Conservation (phyloP, 1,140 invertebrate species). For the Nasonia vitripennis region DNA sequence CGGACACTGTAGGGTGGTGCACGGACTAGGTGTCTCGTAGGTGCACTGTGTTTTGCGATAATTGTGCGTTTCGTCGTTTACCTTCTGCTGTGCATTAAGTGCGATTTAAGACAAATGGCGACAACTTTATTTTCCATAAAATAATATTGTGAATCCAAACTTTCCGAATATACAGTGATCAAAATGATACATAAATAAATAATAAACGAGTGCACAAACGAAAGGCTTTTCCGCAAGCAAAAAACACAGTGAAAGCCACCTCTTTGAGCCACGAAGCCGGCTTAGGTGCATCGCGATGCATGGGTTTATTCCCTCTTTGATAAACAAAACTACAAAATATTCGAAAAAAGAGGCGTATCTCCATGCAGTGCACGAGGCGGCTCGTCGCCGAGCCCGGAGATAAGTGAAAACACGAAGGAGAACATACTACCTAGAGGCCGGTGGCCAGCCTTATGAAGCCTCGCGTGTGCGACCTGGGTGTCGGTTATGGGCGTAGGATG, state of each 20-base stretch:
- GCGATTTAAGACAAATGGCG: neutral
- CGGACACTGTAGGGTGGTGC: neutral
- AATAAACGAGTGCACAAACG: too few relatives aligned
- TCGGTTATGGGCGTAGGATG: constrained; percentile 77
- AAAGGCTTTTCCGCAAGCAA: neutral
- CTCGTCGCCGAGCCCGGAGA: neutral
- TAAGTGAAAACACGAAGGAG: constrained; percentile 53
- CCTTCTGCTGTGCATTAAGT: neutral
- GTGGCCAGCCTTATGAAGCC: constrained; percentile 84
- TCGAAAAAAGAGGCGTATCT: neutral
- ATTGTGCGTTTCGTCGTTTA: neutral
- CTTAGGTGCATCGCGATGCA: neutral
- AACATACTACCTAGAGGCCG: constrained; percentile 85
- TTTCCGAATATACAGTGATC: too few relatives aligned
- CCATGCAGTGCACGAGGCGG: constrained; percentile 16
- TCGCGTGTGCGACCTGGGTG: constrained; percentile 83
- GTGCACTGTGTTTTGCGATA: neutral
- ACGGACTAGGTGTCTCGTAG: neutral
- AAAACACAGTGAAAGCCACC: neutral
- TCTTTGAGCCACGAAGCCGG: neutral
- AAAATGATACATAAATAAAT: neutral
- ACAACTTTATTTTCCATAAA: neutral
- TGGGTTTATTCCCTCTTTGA: constrained; percentile 16
- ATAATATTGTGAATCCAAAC: too few relatives aligned
- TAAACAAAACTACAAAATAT: neutral